phyloP scores from a whole-genome alignment of 2,113 vertebrate species.

The Thamnophis sirtalis region DNA sequence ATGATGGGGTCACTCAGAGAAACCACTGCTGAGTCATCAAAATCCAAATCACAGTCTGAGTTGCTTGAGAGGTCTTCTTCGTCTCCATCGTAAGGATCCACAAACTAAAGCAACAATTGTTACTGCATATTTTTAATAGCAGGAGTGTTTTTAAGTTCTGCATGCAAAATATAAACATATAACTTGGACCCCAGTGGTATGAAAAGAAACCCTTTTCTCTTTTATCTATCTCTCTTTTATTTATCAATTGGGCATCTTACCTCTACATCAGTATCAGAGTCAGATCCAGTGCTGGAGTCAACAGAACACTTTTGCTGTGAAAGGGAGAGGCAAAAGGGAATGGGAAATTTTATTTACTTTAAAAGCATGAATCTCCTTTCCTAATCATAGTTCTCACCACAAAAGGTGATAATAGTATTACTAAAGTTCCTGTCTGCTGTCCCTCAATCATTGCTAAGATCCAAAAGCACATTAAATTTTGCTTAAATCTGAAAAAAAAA shows the following conservation, averaged over 20 bases:
- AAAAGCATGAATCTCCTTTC: background rate
- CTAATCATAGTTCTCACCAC: background rate
- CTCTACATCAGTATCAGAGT: constrained; percentile 72
- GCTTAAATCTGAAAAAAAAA: background rate
- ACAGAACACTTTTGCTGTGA: constrained; percentile 69
- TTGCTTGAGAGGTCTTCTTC: constrained; percentile 70
- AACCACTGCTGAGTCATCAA: background rate
- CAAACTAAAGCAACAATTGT: constrained; percentile 61
- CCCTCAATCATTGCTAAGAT: background rate
- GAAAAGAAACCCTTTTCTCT: background rate
- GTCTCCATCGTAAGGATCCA: constrained; percentile 82
- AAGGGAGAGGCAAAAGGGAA: background rate
- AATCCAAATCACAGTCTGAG: constrained; percentile 27
- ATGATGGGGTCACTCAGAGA: background rate
- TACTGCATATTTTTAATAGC: background rate
- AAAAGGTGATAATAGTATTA: background rate
- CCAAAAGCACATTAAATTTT: background rate
- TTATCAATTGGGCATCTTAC: constrained; percentile 46
- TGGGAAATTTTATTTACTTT: background rate
- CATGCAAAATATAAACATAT: background rate
- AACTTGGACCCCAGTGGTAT: background rate
- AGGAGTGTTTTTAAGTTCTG: background rate
- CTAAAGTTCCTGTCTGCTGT: background rate
- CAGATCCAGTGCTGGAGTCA: constrained; percentile 80
- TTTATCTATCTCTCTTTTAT: background rate